phyloP scores from a whole-genome alignment of 2,888 invertebrate species.

The Apomyelois bistriatella region DNA sequence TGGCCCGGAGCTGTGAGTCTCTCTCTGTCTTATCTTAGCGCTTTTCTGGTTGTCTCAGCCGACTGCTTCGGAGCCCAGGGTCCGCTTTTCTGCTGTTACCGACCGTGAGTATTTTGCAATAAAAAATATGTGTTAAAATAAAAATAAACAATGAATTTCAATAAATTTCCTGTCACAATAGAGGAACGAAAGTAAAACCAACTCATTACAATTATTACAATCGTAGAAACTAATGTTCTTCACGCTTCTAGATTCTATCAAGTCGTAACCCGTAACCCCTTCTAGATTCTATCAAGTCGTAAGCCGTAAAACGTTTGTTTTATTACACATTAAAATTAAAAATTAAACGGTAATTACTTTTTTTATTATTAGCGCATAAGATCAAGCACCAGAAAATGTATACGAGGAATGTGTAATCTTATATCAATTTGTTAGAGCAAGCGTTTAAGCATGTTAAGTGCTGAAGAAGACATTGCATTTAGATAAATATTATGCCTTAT shows the following conservation, averaged over 20 bases:
- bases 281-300: constrained; percentile 21
- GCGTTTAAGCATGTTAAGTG: background rate
- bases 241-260: constrained; percentile 30
- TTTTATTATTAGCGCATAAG: constrained; percentile 28
- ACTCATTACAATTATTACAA: constrained; percentile 19
- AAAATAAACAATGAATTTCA: background rate
- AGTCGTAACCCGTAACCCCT: constrained; percentile 19
- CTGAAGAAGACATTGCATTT: background rate
- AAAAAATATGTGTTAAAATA: background rate
- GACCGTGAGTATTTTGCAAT: background rate
- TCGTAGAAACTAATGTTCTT: constrained; percentile 35
- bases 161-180: constrained; percentile 10
- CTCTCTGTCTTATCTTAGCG: too few relatives aligned
- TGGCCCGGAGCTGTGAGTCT: too few relatives aligned
- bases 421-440: background rate
- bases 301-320: constrained; percentile 15
- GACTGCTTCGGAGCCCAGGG: too few relatives aligned
- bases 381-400: constrained; percentile 30
- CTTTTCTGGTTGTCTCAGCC: too few relatives aligned
- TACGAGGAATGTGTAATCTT: background rate
- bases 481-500: too few relatives aligned
- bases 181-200: constrained; percentile 14
- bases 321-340: constrained; percentile 26
- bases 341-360: constrained; percentile 38
- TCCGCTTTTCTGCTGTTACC: too few relatives aligned